Base-by-base conservation (phyloP, 2,888 invertebrate species). In the Plusia festucae region DNA sequence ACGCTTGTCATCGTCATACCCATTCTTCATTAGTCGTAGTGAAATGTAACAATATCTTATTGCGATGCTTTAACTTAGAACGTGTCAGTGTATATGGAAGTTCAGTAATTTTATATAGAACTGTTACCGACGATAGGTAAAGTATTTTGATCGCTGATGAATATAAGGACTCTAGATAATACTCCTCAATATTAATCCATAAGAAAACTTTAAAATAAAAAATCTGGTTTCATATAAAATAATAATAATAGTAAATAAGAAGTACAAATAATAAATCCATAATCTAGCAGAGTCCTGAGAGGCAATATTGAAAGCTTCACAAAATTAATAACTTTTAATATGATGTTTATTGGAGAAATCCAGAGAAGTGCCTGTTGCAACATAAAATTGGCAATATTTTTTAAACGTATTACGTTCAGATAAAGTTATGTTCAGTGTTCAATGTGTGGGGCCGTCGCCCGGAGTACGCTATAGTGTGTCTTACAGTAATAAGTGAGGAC, bases 341-440 rank as follows among this genome's bases (percentile, higher is more conserved):
- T 91, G 92, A 93, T 91, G 92, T 93, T 92, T 94, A 94, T 94
- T 94, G 94, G 94, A 94, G 94, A 88, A 93, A 94, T 94, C 94
- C 94, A 94, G 93, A 93, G 83, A 94, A 94, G 94, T 94, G 94
- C 94, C 94, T 94, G 93, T 94, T 93, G 94, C 92, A 92, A 94
- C 93, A 91, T 91, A 90, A 94, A 90, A 91, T 93, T 94, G 94
- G 94, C 94, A 94, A 94, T 94, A 94, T 93, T 94, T 94, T 93
- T 89, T 89, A 92, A 91, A 91, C 85, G 90, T 92, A 85, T 91
- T 92, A 89, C 85, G 89, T 93, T 93, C 86, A 84, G 87, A 87
- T 88, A 85, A 86, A 82, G 79, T 90, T 89, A 87, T 87, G 90
- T 93, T 93, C 87, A 84, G 89, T 90, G 92, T 93, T 90, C 86